Conservation (phyloP, 2,797 vertebrate species). For the Acipenser ruthenus region DNA sequence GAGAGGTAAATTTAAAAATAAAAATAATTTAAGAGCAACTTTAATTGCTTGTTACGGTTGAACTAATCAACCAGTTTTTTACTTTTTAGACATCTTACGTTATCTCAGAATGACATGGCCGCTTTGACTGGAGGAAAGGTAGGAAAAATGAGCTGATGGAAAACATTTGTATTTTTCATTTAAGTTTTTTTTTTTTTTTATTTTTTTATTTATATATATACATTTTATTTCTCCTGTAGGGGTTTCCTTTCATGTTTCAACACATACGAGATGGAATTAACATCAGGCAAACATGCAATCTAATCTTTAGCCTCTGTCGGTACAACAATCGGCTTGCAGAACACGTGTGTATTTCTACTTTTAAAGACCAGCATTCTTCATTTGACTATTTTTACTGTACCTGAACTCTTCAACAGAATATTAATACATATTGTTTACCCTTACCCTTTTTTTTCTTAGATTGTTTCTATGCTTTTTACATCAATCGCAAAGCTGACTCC, state of each 20-base stretch:
- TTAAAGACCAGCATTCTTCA: background rate
- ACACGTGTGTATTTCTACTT: constrained; percentile 64
- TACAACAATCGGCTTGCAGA: constrained; percentile 96
- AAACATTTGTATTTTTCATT: background rate
- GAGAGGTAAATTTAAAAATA: too few species aligned
- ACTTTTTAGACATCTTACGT: constrained; percentile 79
- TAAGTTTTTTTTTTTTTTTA: constrained; percentile 19
- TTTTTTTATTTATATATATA: background rate
- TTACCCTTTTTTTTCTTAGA: constrained; percentile 62
- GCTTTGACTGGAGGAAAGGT: constrained; percentile 93
- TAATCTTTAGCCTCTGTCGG: constrained; percentile 96
- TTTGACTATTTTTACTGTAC: background rate
- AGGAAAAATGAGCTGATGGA: constrained; percentile 17
- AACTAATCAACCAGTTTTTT: background rate
- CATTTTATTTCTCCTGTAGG: constrained; percentile 44
- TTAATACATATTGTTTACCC: constrained; percentile 6
- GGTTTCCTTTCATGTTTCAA: constrained; percentile 97
- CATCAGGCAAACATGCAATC: constrained; percentile 95
- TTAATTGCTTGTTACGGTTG: too few species aligned
- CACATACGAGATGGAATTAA: constrained; percentile 98
- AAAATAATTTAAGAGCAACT: too few species aligned
- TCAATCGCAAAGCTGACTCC: constrained; percentile 96
- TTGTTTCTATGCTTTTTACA: constrained; percentile 97
- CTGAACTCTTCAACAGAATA: background rate
- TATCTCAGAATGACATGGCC: constrained; percentile 97